phyloP scores from a whole-genome alignment of 2,888 invertebrate genomes.

The Periphyllus acericola region DNA sequence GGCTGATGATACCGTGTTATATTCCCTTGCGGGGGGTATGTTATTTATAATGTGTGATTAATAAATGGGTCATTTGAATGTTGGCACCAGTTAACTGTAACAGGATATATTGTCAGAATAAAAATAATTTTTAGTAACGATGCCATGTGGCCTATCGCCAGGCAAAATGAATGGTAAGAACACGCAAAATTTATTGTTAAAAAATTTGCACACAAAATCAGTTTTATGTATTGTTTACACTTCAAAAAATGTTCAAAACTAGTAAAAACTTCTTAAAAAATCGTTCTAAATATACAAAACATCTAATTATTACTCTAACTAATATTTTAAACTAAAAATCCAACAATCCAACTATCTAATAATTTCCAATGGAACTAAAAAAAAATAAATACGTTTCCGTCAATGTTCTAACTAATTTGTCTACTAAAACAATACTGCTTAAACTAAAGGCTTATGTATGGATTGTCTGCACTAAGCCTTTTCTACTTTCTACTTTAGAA shows the following conservation, averaged over 20 bases:
- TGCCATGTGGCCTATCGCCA: constrained; percentile 62
- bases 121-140: constrained; percentile 61
- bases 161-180: constrained; percentile 49
- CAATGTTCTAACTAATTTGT: constrained; percentile 37
- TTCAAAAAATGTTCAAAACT: constrained; percentile 51
- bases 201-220: constrained; percentile 56
- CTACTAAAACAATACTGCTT: constrained; percentile 52
- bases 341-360: neutral
- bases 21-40: constrained; percentile 30
- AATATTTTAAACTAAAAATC: constrained; percentile 31
- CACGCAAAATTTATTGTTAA: constrained; percentile 51
- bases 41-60: constrained; percentile 58
- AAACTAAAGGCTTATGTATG: constrained; percentile 54
- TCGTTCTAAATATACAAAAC: constrained; percentile 51
- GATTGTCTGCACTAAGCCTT: constrained; percentile 59
- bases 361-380: neutral
- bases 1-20: constrained; percentile 44
- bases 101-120: constrained; percentile 58
- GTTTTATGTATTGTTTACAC: constrained; percentile 53
- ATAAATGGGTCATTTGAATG: constrained; percentile 60
- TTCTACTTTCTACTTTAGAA: constrained; percentile 56
- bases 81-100: constrained; percentile 58
- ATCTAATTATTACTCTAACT: constrained; percentile 32
- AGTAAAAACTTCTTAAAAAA: constrained; percentile 13
- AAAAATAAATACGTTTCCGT: constrained; percentile 21